Evolutionary conservation across 2,888 invertebrate species (phyloP).

Genomic region (Amorpha juglandis): DNA sequence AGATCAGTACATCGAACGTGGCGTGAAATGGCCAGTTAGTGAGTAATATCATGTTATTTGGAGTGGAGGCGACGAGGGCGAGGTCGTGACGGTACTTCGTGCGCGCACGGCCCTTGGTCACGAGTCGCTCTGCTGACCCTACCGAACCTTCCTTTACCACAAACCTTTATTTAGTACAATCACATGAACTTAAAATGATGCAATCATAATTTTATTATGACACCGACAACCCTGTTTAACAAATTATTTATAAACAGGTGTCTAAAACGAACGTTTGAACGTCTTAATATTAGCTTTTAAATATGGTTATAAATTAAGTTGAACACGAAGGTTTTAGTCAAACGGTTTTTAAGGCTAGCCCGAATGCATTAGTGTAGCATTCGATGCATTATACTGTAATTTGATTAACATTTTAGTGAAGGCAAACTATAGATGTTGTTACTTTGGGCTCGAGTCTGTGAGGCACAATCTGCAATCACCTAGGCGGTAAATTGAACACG

Average conservation of each 20-base stretch:
- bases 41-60: slow-evolving; percentile 80
- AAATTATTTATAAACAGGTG: slow-evolving; percentile 45
- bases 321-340: slow-evolving; percentile 60
- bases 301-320: slow-evolving; percentile 53
- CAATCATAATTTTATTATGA: slow-evolving; percentile 18
- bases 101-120: slow-evolving; percentile 66
- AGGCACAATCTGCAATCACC: slow-evolving; percentile 61
- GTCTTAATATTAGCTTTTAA: slow-evolving; percentile 65
- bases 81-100: slow-evolving; percentile 69
- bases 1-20: slow-evolving; percentile 63
- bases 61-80: slow-evolving; percentile 68
- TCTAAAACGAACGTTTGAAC: slow-evolving; percentile 56
- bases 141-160: slow-evolving; percentile 49
- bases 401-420: slow-evolving; percentile 72
- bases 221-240: slow-evolving; percentile 20
- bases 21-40: slow-evolving; percentile 83
- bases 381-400: slow-evolving; percentile 52
- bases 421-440: slow-evolving; percentile 43
- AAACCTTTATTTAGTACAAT: slow-evolving; percentile 31
- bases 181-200: slow-evolving; percentile 18
- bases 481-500: slow-evolving; percentile 53
- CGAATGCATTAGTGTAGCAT: slow-evolving; percentile 37
- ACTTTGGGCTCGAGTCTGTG: slow-evolving; percentile 41
- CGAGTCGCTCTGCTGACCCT: slow-evolving; percentile 79
- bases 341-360: slow-evolving; percentile 33